These are phyloP conservation scores for Exocentrus adspersus DNA, from an alignment of 2,888 invertebrate species.

Conservation along the genomic window DNA sequence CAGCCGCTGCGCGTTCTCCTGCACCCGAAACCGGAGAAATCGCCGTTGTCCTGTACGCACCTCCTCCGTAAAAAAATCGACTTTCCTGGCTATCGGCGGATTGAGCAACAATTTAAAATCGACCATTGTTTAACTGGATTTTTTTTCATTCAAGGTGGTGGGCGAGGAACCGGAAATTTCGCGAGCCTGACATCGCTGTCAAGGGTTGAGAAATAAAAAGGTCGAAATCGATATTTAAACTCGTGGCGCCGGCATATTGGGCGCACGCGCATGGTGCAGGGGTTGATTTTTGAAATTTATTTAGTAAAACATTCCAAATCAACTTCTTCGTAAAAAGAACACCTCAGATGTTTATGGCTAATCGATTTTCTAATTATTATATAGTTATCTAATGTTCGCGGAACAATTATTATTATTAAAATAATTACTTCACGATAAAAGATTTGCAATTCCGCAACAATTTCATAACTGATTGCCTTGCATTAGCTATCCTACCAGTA, in stretches of 20 bases:
- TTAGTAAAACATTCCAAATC: too few relatives aligned
- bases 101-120: conserved; percentile 51
- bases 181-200: conserved; percentile 17
- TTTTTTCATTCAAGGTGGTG: conserved; percentile 10
- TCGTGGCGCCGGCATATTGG: background rate
- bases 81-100: conserved; percentile 42
- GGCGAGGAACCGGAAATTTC: conserved; percentile 6
- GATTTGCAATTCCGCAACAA: background rate
- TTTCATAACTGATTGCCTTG: background rate
- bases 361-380: too few relatives aligned
- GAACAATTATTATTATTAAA: too few relatives aligned
- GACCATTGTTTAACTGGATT: conserved; percentile 44
- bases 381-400: too few relatives aligned
- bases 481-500: background rate
- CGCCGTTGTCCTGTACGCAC: conserved; percentile 33
- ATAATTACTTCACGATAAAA: background rate
- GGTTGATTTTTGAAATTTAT: background rate
- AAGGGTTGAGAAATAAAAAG: conserved; percentile 9
- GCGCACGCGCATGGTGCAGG: background rate
- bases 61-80: conserved; percentile 39
- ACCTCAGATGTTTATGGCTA: too few relatives aligned
- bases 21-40: conserved; percentile 24
- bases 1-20: background rate
- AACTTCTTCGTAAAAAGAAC: too few relatives aligned
- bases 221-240: conserved; percentile 11